phyloP scores from a whole-genome alignment of 2,113 vertebrate species.

The Junco hyemalis region DNA sequence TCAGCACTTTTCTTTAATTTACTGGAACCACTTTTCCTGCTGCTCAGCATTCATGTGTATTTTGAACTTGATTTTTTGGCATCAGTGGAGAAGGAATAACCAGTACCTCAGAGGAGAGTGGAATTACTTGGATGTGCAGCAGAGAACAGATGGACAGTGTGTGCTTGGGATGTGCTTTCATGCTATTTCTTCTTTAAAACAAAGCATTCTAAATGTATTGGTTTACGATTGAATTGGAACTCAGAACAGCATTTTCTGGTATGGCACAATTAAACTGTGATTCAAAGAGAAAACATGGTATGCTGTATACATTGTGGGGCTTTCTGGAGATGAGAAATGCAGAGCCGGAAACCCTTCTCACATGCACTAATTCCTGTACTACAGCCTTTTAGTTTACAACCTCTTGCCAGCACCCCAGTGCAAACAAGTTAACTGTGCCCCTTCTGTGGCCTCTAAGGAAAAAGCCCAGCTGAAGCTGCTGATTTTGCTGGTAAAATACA shows the following conservation, averaged over 20 bases:
- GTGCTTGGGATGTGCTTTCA: neutral
- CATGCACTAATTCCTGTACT: neutral
- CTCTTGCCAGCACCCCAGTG: neutral
- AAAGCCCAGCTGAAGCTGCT: neutral
- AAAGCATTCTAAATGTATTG: neutral
- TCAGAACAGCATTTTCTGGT: neutral
- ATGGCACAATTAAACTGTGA: neutral
- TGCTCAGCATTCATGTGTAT: neutral
- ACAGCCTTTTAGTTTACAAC: neutral
- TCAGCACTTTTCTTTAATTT: neutral
- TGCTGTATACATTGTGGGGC: neutral
- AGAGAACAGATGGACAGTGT: neutral
- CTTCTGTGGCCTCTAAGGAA: neutral
- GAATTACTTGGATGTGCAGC: neutral
- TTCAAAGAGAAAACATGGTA: neutral
- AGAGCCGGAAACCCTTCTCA: neutral
- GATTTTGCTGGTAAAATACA: neutral
- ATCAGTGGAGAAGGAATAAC: neutral
- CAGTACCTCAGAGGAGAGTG: neutral
- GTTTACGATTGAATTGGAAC: neutral
- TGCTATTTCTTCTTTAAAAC: neutral
- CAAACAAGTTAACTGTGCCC: neutral
- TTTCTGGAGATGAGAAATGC: constrained; percentile 6
- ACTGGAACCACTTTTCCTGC: neutral
- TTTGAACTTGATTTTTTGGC: neutral